These are phyloP conservation scores for Acrossocheilus fasciatus DNA, from an alignment of 2,797 vertebrate species.

Conservation along the genomic window DNA sequence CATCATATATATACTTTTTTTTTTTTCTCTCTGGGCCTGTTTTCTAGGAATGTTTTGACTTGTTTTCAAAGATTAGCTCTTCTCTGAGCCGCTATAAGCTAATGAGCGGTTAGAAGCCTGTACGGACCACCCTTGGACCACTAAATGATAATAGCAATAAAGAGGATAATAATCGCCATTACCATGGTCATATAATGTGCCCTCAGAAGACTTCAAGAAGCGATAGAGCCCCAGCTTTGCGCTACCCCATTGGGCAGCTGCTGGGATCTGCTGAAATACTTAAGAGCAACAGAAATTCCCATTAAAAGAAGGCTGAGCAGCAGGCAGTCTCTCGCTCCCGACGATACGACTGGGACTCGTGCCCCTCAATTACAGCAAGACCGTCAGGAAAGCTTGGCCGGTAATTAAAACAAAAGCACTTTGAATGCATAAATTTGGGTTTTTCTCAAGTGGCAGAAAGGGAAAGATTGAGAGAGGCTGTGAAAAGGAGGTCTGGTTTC, in stretches of 20 bases:
- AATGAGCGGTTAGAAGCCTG: conserved; percentile 37
- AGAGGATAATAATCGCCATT: conserved; percentile 57
- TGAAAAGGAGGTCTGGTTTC: conserved; percentile 66
- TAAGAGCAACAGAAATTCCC: conserved; percentile 59
- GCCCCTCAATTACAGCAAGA: conserved; percentile 68
- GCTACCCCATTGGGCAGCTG: conserved; percentile 31
- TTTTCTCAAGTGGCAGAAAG: conserved; percentile 59
- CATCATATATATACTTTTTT: too few species aligned
- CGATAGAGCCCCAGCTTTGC: conserved; percentile 36
- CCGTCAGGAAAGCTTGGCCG: conserved; percentile 65
- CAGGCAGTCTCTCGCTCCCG: conserved; percentile 53
- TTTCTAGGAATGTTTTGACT: conserved; percentile 29
- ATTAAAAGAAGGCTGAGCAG: conserved; percentile 58
- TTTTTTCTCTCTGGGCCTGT: background rate
- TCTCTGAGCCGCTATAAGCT: conserved; percentile 5
- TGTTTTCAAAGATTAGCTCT: conserved; percentile 40
- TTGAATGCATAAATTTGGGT: conserved; percentile 65
- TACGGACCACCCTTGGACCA: conserved; percentile 37
- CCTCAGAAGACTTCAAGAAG: conserved; percentile 46
- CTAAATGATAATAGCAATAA: conserved; percentile 53
- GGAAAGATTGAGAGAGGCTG: conserved; percentile 56
- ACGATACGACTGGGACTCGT: conserved; percentile 65
- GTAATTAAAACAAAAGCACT: conserved; percentile 71
- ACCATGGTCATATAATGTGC: conserved; percentile 47
- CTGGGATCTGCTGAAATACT: conserved; percentile 62